phyloP scores from a whole-genome alignment of 2,888 invertebrate genomes.

The Acanthosoma haemorrhoidale region DNA sequence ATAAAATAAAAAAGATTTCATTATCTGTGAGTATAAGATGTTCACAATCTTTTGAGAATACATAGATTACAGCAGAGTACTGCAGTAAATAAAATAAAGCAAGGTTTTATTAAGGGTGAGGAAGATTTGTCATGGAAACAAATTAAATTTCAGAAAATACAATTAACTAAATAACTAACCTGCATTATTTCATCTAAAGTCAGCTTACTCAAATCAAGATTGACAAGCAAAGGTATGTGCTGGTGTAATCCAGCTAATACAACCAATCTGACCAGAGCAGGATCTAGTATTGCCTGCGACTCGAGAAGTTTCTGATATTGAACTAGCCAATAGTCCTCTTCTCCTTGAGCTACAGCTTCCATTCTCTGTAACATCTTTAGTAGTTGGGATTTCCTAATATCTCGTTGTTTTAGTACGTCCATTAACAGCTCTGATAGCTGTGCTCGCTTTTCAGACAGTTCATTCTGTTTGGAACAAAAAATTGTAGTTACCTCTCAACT shows the following conservation, averaged over 20 bases:
- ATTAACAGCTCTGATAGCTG: conserved; percentile 62
- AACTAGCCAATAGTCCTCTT: conserved; percentile 60
- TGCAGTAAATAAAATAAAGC: no score
- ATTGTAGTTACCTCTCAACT: neutral
- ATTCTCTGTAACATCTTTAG: conserved; percentile 64
- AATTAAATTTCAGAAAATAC: no score
- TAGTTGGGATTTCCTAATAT: conserved; percentile 59
- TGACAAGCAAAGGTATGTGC: conserved; percentile 68
- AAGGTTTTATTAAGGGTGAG: no score
- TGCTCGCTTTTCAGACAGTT: conserved; percentile 61
- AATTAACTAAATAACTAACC: conserved; percentile 30
- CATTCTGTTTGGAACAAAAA: conserved; percentile 50
- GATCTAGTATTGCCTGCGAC: conserved; percentile 60
- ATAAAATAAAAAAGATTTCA: no score
- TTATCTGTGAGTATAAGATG: no score
- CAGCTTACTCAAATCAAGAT: conserved; percentile 47
- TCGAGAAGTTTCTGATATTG: conserved; percentile 81
- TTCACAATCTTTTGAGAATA: no score
- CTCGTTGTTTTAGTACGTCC: conserved; percentile 63
- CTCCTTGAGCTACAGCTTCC: conserved; percentile 50
- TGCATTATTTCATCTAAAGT: conserved; percentile 32
- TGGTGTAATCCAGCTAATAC: conserved; percentile 68
- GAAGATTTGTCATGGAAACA: no score
- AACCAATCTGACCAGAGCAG: conserved; percentile 61
- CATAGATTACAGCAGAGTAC: no score